Percentiles rank a stretch among this genome's conserved stretches.
Evolutionary conservation across 2,888 invertebrate genomes (phyloP).

Genomic region (Brenthis ino): DNA sequence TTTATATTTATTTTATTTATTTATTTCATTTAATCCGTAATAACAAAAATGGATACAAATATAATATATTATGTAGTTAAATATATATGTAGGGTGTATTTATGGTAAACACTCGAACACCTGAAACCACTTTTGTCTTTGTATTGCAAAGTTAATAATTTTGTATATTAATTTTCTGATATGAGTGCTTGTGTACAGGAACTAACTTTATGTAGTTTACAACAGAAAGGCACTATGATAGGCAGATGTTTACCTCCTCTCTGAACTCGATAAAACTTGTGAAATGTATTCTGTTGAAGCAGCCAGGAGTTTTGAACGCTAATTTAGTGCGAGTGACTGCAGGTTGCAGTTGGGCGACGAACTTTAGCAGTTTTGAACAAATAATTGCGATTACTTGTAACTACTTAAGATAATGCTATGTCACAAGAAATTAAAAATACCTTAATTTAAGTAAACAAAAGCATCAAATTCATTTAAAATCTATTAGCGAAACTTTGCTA

Average conservation of each 20-base stretch:
- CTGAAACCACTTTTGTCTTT: no score
- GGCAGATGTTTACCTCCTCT: neutral
- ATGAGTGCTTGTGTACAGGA: neutral
- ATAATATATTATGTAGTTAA: no score
- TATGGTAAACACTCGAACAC: no score
- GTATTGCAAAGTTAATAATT: neutral
- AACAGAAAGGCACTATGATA: neutral
- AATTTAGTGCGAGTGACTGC: slow-evolving; percentile 14
- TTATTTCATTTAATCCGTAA: no score
- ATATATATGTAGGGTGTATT: no score
- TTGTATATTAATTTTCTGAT: neutral
- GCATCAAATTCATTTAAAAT: no score
- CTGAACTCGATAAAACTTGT: slow-evolving; percentile 14
- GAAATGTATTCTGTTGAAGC: slow-evolving; percentile 8
- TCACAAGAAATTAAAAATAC: neutral
- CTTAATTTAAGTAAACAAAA: no score
- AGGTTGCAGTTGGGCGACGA: neutral
- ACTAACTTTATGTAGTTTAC: neutral
- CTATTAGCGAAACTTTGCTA: no score
- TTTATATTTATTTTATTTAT: no score
- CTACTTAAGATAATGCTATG: neutral
- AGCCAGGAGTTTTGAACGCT: slow-evolving; percentile 8
- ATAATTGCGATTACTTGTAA: neutral
- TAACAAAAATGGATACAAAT: no score
- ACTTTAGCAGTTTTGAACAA: slow-evolving; percentile 1